These are phyloP conservation scores for Lepidocyrtinus sp. DNA, from an alignment of 2,888 invertebrate species.

Conservation along the genomic window DNA sequence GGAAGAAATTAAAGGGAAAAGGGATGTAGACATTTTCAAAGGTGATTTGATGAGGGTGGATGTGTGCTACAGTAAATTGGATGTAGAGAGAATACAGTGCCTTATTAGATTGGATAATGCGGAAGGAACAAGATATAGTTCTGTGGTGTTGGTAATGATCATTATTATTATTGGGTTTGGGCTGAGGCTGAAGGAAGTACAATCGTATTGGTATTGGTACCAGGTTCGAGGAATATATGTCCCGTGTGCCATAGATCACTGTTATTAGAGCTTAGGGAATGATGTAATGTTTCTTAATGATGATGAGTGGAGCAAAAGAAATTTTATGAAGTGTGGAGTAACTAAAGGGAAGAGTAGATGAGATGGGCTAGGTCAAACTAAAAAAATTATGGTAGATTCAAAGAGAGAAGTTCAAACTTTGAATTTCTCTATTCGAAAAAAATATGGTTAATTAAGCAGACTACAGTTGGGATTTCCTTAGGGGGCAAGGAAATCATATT, in stretches of 20 bases:
- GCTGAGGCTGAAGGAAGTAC: not conserved
- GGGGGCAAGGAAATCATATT: no score
- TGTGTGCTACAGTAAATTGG: not conserved
- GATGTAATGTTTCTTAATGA: constrained; percentile 37
- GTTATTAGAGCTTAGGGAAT: constrained; percentile 2
- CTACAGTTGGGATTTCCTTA: no score
- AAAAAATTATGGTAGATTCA: no score
- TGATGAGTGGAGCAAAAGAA: constrained; percentile 32
- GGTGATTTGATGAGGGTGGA: not conserved
- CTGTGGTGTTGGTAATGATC: constrained; percentile 46
- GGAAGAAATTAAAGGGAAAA: not conserved
- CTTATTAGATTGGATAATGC: not conserved
- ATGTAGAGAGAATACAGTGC: not conserved
- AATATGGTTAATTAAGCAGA: no score
- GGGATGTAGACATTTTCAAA: not conserved
- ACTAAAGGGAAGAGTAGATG: constrained; percentile 12
- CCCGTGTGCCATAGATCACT: constrained; percentile 4
- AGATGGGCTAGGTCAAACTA: constrained; percentile 32
- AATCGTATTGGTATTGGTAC: constrained; percentile 26
- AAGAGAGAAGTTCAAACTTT: no score
- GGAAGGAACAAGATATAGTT: not conserved
- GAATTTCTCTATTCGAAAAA: no score
- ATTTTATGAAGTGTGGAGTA: not conserved
- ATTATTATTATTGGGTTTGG: constrained; percentile 48
- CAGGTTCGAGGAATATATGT: constrained; percentile 15